phyloP scores from a whole-genome alignment of 1,140 invertebrate genomes.

The Pinna nobilis region DNA sequence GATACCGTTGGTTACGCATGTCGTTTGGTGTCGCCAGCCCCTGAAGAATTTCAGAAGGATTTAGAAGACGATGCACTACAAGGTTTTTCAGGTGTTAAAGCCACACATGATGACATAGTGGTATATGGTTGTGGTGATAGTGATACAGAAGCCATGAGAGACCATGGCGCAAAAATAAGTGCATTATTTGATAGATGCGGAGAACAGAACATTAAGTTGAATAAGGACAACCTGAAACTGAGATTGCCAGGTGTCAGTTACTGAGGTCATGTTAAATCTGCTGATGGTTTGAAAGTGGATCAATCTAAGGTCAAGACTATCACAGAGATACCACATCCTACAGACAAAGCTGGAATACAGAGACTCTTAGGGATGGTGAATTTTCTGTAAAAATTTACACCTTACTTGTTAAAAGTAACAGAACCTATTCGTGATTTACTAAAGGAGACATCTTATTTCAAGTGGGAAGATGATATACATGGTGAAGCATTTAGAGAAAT shows the following conservation, averaged over 20 bases:
- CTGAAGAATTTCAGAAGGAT: constrained; percentile 22
- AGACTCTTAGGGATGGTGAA: constrained; percentile 48
- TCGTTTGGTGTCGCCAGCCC: background rate
- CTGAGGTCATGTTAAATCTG: background rate
- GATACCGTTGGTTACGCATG: background rate
- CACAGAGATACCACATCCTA: constrained; percentile 69
- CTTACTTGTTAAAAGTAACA: constrained; percentile 36
- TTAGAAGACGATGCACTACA: background rate
- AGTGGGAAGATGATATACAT: constrained; percentile 43
- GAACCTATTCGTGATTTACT: constrained; percentile 50
- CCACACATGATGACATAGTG: constrained; percentile 3
- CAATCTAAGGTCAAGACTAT: constrained; percentile 70
- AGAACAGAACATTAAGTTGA: constrained; percentile 28
- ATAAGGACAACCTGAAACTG: constrained; percentile 31
- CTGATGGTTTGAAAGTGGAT: constrained; percentile 66
- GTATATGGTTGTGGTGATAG: constrained; percentile 1
- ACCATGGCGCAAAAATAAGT: constrained; percentile 14
- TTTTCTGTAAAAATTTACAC: constrained; percentile 52
- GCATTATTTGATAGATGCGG: constrained; percentile 15
- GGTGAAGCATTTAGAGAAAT: constrained; percentile 28
- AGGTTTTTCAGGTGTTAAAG: constrained; percentile 31
- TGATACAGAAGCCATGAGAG: constrained; percentile 22
- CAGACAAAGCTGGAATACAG: constrained; percentile 49
- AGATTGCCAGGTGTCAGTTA: background rate
- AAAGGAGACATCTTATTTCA: constrained; percentile 24